Evolutionary conservation across 2,888 invertebrate genomes (phyloP).

Genomic region (Drosophila ustulata): DNA sequence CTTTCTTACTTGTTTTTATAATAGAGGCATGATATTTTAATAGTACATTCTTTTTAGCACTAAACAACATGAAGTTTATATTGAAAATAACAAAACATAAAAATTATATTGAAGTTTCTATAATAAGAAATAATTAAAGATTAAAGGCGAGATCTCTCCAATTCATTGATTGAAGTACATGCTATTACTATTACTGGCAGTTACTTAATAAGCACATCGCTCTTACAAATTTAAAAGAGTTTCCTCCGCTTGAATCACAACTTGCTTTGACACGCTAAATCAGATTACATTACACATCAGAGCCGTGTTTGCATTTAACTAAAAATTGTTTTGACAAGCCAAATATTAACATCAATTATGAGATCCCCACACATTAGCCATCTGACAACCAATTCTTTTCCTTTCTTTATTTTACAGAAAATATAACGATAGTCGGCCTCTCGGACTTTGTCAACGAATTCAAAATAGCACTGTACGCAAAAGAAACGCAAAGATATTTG

Average conservation of each 20-base stretch:
- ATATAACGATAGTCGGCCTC: slow-evolving; percentile 85
- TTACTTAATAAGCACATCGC: slow-evolving; percentile 10
- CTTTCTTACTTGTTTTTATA: too few species aligned
- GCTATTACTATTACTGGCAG: slow-evolving; percentile 3
- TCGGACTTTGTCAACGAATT: slow-evolving; percentile 84
- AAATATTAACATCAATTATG: slow-evolving; percentile 74
- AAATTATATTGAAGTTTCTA: not conserved
- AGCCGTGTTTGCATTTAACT: slow-evolving; percentile 69
- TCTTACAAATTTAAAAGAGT: slow-evolving; percentile 27
- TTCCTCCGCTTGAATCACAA: slow-evolving; percentile 7
- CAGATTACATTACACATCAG: slow-evolving; percentile 35
- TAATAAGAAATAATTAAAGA: not conserved
- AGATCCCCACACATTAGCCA: slow-evolving; percentile 14
- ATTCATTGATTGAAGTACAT: slow-evolving; percentile 10
- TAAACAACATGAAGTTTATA: too few species aligned
- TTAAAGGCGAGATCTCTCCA: not conserved
- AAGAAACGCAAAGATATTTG: slow-evolving; percentile 90
- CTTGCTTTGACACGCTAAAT: slow-evolving; percentile 48
- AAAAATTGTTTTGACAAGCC: slow-evolving; percentile 63
- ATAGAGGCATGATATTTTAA: too few species aligned
- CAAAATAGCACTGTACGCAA: slow-evolving; percentile 86
- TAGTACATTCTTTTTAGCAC: too few species aligned
- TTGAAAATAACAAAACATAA: not conserved
- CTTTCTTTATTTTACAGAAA: slow-evolving; percentile 79
- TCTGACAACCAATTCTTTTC: slow-evolving; percentile 19